Evolutionary conservation across 2,113 vertebrate genomes (phyloP), one percentile per base, ranked within the genome.

Genomic region (Nyctereutes procyonoides): DNA sequence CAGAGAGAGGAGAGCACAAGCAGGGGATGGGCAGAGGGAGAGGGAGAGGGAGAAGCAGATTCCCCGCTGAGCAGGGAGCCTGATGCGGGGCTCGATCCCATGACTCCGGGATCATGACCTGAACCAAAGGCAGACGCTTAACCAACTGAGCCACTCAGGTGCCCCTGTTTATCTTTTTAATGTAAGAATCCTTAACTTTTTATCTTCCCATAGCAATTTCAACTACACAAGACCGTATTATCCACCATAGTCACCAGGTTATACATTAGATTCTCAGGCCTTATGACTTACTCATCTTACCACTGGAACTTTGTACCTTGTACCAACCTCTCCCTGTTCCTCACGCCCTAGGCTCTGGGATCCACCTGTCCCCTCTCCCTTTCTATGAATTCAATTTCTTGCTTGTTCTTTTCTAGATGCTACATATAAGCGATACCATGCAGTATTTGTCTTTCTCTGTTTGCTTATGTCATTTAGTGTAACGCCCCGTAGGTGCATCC

Each of bases 161-260:
- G 24, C 60, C 24, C 60, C 60, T 28, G 28, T 63, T 22, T 15
- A 26, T 32, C 35, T 67, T 74, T 67, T n/a, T 32, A 11, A 5
- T 4, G 10, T n/a, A 38, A 35, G 62, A 60, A 56, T 11, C 14
- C 53, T 15, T 19, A 32, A 55, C 35, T 19, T 28, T 28, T 28
- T 8, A 30, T 3, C 3, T 17, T 26, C 2, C 71, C 60, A 22
- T 15, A 32, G 74, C 51, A 19, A 51, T 35, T 38, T 38, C 71
- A 38, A 15, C 90, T 30, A 0, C 16, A 35, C 12, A 4, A 15
- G 32, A 19, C 30, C 2, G 30, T 38, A 2, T 20, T 63, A 11
- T 5, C 56, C 11, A 19, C 22, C 14, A 0, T 2, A 9, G 15
- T 79, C 53, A 5, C 43, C 60, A 5, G 1, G 2, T 38, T 15